Conservation (phyloP, 2,888 invertebrate species). For the Drosophila hamatofila region DNA sequence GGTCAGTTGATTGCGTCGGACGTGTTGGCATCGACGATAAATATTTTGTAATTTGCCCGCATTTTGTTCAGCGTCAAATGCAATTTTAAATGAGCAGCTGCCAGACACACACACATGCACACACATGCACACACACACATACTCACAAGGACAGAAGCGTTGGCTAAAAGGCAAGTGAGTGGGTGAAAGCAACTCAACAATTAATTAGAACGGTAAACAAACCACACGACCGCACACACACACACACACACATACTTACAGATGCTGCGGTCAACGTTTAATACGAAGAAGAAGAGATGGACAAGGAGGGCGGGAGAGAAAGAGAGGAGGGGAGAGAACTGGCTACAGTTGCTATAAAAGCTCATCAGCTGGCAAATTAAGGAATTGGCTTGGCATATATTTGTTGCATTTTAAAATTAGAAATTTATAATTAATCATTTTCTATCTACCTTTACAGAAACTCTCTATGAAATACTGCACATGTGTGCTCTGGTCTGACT, state of each 20-base stretch:
- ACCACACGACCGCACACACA: conserved; percentile 40
- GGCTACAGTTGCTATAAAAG: conserved; percentile 55
- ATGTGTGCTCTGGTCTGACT: background rate
- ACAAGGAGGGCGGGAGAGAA: background rate
- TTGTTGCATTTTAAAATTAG: conserved; percentile 1
- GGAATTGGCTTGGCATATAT: conserved; percentile 28
- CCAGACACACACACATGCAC: conserved; percentile 26
- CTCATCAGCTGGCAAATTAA: conserved; percentile 36
- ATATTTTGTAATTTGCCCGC: conserved; percentile 68
- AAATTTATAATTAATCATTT: conserved; percentile 5
- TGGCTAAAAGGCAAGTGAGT: background rate
- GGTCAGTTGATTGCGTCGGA: conserved; percentile 26
- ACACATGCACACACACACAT: background rate
- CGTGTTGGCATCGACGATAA: conserved; percentile 55
- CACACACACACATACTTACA: conserved; percentile 36
- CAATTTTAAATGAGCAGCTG: conserved; percentile 55
- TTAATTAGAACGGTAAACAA: conserved; percentile 63
- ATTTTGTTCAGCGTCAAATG: conserved; percentile 67
- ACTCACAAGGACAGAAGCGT: too few species aligned
- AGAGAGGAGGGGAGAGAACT: background rate
- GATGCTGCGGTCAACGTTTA: conserved; percentile 18
- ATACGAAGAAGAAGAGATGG: background rate
- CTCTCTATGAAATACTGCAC: background rate
- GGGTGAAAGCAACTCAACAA: conserved; percentile 52
- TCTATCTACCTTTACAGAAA: background rate